Conservation (phyloP, 2,797 vertebrate species). For the Sebastes taczanowskii region DNA sequence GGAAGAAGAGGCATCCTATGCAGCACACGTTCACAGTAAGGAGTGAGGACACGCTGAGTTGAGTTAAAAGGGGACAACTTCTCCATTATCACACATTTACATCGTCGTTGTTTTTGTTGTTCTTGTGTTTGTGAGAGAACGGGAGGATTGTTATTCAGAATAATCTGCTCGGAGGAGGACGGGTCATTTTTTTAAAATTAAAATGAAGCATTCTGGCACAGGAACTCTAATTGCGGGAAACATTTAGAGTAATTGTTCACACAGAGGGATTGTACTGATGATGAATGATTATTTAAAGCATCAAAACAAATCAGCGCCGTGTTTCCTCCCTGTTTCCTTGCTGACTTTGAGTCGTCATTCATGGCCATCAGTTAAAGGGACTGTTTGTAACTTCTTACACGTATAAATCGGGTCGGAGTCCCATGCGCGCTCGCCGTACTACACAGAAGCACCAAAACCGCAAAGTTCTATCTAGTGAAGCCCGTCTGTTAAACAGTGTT, state of each 20-base stretch:
- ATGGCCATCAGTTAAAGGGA: neutral
- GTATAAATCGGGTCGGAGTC: too few species aligned
- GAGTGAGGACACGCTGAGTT: neutral
- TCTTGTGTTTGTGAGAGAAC: slow-evolving; percentile 4
- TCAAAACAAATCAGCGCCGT: slow-evolving; percentile 3
- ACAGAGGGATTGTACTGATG: slow-evolving; percentile 35
- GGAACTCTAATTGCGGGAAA: slow-evolving; percentile 49
- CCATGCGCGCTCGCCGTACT: too few species aligned
- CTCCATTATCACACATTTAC: slow-evolving; percentile 18
- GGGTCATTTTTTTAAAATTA: slow-evolving; percentile 49
- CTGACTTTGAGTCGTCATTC: neutral
- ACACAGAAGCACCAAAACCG: too few species aligned
- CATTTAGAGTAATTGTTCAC: slow-evolving; percentile 56
- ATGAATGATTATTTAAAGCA: slow-evolving; percentile 31
- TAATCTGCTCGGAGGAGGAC: slow-evolving; percentile 8
- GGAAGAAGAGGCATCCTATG: slow-evolving; percentile 26
- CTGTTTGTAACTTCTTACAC: too few species aligned
- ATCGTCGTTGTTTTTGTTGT: neutral
- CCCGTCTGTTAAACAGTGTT: too few species aligned
- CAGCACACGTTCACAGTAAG: slow-evolving; percentile 19
- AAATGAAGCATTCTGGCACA: slow-evolving; percentile 49
- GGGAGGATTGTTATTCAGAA: slow-evolving; percentile 1
- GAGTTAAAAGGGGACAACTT: neutral
- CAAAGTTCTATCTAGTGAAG: too few species aligned
- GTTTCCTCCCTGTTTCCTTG: neutral